These are phyloP conservation scores for Limanda limanda DNA, from an alignment of 2,113 vertebrate genomes.

Conservation along the genomic window DNA sequence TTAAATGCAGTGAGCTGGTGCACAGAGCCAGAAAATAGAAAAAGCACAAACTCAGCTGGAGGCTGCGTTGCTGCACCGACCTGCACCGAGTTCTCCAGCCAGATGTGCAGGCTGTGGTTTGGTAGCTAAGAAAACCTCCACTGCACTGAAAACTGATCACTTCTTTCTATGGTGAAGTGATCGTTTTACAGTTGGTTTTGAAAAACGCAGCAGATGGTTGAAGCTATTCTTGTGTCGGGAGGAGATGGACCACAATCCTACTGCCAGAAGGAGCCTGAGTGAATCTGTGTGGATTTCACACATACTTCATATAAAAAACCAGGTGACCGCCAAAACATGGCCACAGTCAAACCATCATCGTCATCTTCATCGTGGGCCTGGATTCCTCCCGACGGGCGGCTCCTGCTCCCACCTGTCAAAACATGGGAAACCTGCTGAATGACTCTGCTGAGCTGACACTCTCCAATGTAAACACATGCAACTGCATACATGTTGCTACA, in stretches of 20 bases:
- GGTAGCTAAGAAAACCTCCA: neutral
- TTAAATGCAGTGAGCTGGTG: neutral
- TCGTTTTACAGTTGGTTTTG: neutral
- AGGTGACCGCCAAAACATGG: neutral
- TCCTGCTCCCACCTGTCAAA: conserved; percentile 68
- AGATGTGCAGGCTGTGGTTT: neutral
- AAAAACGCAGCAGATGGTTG: neutral
- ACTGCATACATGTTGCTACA: conserved; percentile 16
- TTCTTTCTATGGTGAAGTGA: neutral
- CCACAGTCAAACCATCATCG: neutral
- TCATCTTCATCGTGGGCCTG: neutral
- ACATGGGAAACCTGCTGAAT: conserved; percentile 46
- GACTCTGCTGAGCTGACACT: neutral
- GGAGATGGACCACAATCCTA: neutral
- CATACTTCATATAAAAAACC: neutral
- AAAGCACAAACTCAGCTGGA: neutral
- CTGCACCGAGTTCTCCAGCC: neutral
- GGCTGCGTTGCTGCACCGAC: neutral
- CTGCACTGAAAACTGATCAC: too few relatives aligned
- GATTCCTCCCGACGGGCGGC: neutral
- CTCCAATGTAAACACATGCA: neutral
- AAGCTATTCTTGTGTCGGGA: neutral
- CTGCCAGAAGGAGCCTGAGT: neutral
- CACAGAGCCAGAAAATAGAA: too few relatives aligned
- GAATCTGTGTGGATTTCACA: neutral